Conservation (phyloP, 2,888 invertebrate species). For the Lampropteryx suffumata region DNA sequence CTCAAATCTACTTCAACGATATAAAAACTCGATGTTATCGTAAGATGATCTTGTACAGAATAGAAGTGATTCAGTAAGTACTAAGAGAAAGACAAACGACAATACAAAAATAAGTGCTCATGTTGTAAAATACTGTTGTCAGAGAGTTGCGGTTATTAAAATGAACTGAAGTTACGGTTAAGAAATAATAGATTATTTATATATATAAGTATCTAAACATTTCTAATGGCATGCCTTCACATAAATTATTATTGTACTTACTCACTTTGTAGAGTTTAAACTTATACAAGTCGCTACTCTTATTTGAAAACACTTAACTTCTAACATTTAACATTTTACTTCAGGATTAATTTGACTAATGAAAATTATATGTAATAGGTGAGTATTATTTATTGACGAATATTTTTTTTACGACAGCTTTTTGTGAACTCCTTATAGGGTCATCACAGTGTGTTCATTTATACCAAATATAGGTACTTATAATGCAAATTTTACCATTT, state of each 20-base stretch:
- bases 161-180: conserved; percentile 49
- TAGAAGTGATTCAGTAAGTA: conserved; percentile 40
- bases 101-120: conserved; percentile 72
- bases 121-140: conserved; percentile 65
- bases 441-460: conserved; percentile 78
- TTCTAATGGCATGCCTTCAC: too few relatives aligned
- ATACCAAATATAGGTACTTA: conserved; percentile 58
- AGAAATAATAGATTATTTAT: conserved; percentile 12
- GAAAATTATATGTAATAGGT: too few relatives aligned
- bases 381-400: too few relatives aligned
- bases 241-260: too few relatives aligned
- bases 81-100: conserved; percentile 60
- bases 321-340: too few relatives aligned
- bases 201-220: too few relatives aligned
- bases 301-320: too few relatives aligned
- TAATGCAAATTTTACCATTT: conserved; percentile 56
- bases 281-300: too few relatives aligned
- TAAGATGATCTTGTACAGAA: conserved; percentile 46
- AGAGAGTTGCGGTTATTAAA: conserved; percentile 44
- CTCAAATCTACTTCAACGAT: conserved; percentile 15
- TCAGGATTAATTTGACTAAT: too few relatives aligned
- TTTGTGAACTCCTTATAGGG: conserved; percentile 34
- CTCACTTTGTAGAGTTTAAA: background rate
- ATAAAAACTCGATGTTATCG: conserved; percentile 15
- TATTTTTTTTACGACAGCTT: background rate